These are phyloP conservation scores for Blera fallax DNA, from an alignment of 2,888 invertebrate genomes.

Conservation along the genomic window DNA sequence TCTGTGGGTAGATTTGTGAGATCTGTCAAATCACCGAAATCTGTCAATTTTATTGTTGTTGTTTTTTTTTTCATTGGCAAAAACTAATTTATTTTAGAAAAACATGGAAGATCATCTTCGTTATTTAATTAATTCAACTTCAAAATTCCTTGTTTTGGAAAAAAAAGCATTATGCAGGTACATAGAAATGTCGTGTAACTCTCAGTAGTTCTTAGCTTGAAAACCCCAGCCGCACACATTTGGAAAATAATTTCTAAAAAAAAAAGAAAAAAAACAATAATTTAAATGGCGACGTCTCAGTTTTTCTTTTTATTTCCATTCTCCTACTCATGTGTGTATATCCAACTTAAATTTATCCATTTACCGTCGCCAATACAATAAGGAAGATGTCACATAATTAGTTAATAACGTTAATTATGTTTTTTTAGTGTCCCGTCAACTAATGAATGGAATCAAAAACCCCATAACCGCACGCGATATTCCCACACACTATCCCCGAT, in stretches of 20 bases:
- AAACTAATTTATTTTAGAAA: too few species aligned
- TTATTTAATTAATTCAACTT: too few species aligned
- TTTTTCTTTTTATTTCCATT: background rate
- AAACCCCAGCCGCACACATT: background rate
- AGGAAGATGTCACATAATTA: conserved; percentile 1
- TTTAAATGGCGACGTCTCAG: background rate
- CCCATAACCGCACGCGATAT: background rate
- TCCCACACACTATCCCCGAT: conserved; percentile 32
- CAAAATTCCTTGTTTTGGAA: too few species aligned
- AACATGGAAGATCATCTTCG: too few species aligned
- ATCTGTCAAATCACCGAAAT: too few species aligned
- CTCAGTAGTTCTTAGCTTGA: too few species aligned
- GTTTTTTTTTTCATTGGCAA: too few species aligned
- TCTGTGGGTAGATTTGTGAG: too few species aligned
- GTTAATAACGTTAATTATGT: background rate
- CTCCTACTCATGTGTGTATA: background rate
- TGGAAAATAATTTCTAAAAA: background rate
- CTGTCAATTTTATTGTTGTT: too few species aligned
- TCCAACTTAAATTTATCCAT: background rate
- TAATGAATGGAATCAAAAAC: conserved; percentile 26
- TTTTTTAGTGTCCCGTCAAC: background rate
- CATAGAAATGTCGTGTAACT: too few species aligned
- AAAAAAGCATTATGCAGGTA: too few species aligned
- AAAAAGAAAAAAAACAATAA: background rate
- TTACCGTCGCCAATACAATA: background rate